Evolutionary conservation across 1,140 invertebrate species (phyloP), one percentile per base, ranked within the genome.

Genomic region (Bilobella aurantiaca): DNA sequence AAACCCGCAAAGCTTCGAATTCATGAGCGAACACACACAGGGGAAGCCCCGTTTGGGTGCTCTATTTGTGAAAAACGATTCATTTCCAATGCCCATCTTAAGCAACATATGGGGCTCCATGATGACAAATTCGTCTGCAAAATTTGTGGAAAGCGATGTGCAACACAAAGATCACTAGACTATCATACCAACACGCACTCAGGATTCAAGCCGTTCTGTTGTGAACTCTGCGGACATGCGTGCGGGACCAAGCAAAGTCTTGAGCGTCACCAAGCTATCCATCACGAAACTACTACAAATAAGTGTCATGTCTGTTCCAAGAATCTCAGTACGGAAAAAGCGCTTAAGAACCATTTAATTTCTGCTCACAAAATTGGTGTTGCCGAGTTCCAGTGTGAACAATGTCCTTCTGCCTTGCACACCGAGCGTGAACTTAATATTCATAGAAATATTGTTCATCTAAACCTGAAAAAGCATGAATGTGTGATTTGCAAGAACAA

Each of bases 11-110:
- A 23, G 21, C 49, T 53, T 23, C 49, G 49, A 5, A 23, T 53
- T 23, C 91, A 94, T 75, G 84, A 91, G 25, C 82, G 91, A 27
- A 91, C 91, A 56, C 90, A 93, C 74, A 93, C 90, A 0, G 88
- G 89, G 1, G 87, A 89, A 73, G 82, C 88, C 63, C 79, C 79
- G 2, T 80, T 79, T 68, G 64, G 58, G 5, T 69, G 67, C 25
- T 58, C 60, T n/a, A 57, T 42, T 23, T 69, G 67, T 53, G 64
- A 62, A 23, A 69, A 69, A 32, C 42, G 42, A 34, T 69, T 69
- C 34, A 58, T 58, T 2, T 57, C 61, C 21, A 69, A 69, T 25
- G 37, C 64, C 27, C 66, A 64, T 42, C 53, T 69, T n/a, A 47
- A 53, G 18, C 29, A 66, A 42, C 67, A 69, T 30, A 47, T 32